phyloP scores from a whole-genome alignment of 2,113 vertebrate genomes.

The Jacana jacana region DNA sequence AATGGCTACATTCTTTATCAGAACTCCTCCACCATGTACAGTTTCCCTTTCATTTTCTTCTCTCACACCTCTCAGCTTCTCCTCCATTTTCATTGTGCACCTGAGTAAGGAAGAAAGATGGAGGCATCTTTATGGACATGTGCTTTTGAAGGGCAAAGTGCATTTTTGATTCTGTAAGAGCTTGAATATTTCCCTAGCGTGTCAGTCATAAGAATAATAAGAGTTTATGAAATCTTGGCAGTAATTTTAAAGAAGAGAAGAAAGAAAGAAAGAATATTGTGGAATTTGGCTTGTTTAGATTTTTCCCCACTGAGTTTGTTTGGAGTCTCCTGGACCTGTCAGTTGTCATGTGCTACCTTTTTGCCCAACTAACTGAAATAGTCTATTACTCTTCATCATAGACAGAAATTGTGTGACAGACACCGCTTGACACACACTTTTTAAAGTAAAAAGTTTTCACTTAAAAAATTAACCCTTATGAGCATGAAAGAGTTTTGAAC shows the following conservation, averaged over 20 bases:
- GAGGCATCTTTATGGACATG: neutral
- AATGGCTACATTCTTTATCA: neutral
- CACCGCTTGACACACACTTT: neutral
- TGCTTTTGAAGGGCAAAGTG: neutral
- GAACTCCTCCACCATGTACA: neutral
- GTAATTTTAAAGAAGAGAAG: neutral
- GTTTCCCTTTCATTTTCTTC: neutral
- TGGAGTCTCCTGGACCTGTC: neutral
- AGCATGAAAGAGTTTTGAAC: neutral
- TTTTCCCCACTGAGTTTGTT: neutral
- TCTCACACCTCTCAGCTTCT: neutral
- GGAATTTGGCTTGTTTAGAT: neutral
- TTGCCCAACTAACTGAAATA: neutral
- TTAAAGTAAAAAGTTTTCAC: neutral
- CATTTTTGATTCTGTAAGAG: neutral
- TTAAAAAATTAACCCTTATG: neutral
- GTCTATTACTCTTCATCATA: neutral
- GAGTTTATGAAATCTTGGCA: neutral
- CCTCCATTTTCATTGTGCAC: neutral
- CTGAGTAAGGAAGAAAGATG: neutral
- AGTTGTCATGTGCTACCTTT: neutral
- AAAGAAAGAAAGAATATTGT: neutral
- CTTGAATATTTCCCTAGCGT: neutral
- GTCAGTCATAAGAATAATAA: neutral
- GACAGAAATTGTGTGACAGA: neutral